A percentile compares a stretch with the other conserved stretches of the same genome.
Conservation (phyloP, 2,888 invertebrate genomes). For the Hirtodrosophila trivittata region DNA sequence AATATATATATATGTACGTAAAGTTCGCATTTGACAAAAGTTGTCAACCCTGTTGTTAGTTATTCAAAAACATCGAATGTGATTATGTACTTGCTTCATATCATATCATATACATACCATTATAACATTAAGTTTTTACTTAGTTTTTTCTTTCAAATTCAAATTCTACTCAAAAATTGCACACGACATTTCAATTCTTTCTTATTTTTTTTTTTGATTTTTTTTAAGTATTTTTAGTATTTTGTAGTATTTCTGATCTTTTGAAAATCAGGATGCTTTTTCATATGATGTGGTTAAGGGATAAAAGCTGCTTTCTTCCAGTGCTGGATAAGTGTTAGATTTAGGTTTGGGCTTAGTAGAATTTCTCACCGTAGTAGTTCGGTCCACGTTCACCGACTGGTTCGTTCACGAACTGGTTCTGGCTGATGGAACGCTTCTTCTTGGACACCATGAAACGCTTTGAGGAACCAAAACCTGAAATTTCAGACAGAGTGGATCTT, state of each 20-base stretch:
- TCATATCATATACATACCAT: conserved; percentile 36
- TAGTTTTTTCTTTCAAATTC: conserved; percentile 41
- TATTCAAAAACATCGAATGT: conserved; percentile 64
- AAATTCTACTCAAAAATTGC: conserved; percentile 70
- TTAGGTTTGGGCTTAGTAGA: conserved; percentile 64
- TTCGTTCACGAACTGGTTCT: conserved; percentile 73
- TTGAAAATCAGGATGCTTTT: conserved; percentile 26
- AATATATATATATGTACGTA: conserved; percentile 1
- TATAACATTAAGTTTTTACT: conserved; percentile 31
- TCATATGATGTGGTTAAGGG: conserved; percentile 33
- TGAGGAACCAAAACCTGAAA: conserved; percentile 70
- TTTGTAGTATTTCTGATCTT: background rate
- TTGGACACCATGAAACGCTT: conserved; percentile 84
- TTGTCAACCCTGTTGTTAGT: conserved; percentile 57
- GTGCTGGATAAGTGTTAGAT: no score
- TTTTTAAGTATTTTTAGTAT: conserved; percentile 13
- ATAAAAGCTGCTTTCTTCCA: conserved; percentile 38
- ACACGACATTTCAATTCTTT: conserved; percentile 46
- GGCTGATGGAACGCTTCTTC: conserved; percentile 82
- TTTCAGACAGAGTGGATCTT: background rate
- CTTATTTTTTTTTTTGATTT: conserved; percentile 11
- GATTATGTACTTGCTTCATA: conserved; percentile 68
- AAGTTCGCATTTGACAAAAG: conserved; percentile 54
- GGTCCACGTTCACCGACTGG: conserved; percentile 76
- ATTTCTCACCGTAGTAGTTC: conserved; percentile 77